Percentiles rank a stretch among this genome's conserved stretches.
These are phyloP conservation scores for Acanthopagrus latus DNA, from an alignment of 2,797 vertebrate genomes.

Conservation along the genomic window DNA sequence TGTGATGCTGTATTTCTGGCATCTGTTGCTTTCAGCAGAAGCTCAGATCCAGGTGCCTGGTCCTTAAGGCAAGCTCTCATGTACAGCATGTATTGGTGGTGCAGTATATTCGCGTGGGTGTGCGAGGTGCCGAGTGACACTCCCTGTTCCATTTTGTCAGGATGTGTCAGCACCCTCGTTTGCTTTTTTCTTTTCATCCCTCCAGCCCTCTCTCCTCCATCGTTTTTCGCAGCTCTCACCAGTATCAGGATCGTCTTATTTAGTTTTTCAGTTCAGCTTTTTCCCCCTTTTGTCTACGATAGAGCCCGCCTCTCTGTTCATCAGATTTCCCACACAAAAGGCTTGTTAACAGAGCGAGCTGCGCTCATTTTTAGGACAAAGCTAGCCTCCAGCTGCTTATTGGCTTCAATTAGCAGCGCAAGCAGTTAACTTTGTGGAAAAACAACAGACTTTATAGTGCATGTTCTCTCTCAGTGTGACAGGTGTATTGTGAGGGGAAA, in stretches of 20 bases:
- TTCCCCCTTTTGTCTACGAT: not conserved
- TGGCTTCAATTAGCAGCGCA: slow-evolving; percentile 10
- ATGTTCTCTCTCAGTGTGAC: not conserved
- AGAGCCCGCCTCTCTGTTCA: slow-evolving; percentile 6
- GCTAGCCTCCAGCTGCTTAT: slow-evolving; percentile 5
- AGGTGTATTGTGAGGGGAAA: not conserved
- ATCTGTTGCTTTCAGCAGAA: slow-evolving; percentile 71
- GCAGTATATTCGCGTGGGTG: slow-evolving; percentile 27
- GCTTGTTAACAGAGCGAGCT: not conserved
- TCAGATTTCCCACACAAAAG: slow-evolving; percentile 16
- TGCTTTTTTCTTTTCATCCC: slow-evolving; percentile 47
- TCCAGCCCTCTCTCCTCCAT: slow-evolving; percentile 20
- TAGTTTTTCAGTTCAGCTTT: not conserved
- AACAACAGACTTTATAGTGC: not conserved
- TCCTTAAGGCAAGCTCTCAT: slow-evolving; percentile 53
- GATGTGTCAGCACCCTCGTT: slow-evolving; percentile 71
- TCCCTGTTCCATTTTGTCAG: slow-evolving; percentile 75
- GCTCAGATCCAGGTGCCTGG: slow-evolving; percentile 68
- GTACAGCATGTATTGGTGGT: slow-evolving; percentile 14
- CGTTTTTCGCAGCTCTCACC: slow-evolving; percentile 30
- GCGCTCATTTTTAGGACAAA: not conserved
- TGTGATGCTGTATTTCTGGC: slow-evolving; percentile 70
- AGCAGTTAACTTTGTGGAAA: not conserved
- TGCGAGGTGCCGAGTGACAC: slow-evolving; percentile 72
- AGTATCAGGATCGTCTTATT: slow-evolving; percentile 13